Evolutionary conservation across 2,888 invertebrate species (phyloP).

Genomic region (Oligia latruncula): DNA sequence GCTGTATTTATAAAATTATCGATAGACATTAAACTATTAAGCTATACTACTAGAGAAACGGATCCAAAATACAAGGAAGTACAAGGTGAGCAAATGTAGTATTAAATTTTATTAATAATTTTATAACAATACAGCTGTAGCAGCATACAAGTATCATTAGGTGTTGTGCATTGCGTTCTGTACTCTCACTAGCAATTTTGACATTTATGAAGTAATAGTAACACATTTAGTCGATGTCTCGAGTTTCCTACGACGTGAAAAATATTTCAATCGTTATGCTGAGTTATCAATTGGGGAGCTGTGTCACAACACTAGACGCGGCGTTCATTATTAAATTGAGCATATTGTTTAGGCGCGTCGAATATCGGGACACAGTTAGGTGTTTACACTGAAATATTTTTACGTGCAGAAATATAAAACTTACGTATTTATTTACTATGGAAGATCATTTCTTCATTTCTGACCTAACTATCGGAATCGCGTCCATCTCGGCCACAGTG

Average conservation of each 20-base stretch:
- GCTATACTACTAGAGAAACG: slow-evolving; percentile 84
- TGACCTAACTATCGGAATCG: slow-evolving; percentile 86
- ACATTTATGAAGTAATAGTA: slow-evolving; percentile 85
- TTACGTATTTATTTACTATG: slow-evolving; percentile 88
- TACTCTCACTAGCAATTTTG: slow-evolving; percentile 76
- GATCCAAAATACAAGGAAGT: slow-evolving; percentile 87
- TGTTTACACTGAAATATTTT: slow-evolving; percentile 78
- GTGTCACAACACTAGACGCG: slow-evolving; percentile 75
- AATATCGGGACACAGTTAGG: slow-evolving; percentile 65
- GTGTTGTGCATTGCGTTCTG: slow-evolving; percentile 77
- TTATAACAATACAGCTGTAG: slow-evolving; percentile 82
- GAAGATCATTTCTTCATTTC: slow-evolving; percentile 87
- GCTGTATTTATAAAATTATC: slow-evolving; percentile 85
- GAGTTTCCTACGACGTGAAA: slow-evolving; percentile 79
- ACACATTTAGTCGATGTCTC: slow-evolving; percentile 90
- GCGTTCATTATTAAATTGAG: slow-evolving; percentile 79
- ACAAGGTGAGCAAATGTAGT: slow-evolving; percentile 85
- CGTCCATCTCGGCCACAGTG: slow-evolving; percentile 79
- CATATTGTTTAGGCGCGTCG: slow-evolving; percentile 78
- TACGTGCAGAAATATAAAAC: slow-evolving; percentile 80
- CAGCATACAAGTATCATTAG: slow-evolving; percentile 72
- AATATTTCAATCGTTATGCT: slow-evolving; percentile 76
- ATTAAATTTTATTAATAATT: slow-evolving; percentile 78
- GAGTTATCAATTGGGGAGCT: slow-evolving; percentile 54
- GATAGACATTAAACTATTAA: slow-evolving; percentile 73